phyloP scores from a whole-genome alignment of 1,140 invertebrate genomes.

The Micrasema longulum region DNA sequence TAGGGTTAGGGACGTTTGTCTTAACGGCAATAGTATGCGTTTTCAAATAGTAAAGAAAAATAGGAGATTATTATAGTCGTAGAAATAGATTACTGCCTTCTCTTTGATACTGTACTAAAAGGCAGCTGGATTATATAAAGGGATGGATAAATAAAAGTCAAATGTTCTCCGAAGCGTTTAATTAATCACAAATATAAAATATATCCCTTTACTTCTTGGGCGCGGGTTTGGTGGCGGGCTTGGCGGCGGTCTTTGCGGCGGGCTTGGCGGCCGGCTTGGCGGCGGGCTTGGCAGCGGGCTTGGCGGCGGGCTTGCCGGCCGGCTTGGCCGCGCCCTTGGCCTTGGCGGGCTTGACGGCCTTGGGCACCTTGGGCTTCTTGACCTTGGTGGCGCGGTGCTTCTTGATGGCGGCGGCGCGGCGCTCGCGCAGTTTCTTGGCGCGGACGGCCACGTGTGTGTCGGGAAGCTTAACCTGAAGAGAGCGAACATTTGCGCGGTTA shows the following conservation, averaged over 20 bases:
- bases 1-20: too few species aligned
- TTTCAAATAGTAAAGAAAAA: too few species aligned
- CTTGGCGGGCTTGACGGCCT: conserved; percentile 56
- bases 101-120: too few species aligned
- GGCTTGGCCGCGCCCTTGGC: conserved; percentile 22
- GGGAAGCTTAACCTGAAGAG: conserved; percentile 69
- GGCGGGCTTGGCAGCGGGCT: conserved; percentile 16
- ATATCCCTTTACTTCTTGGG: conserved; percentile 13
- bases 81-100: too few species aligned
- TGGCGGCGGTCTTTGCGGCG: too few species aligned
- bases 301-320: conserved; percentile 3
- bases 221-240: conserved; percentile 33
- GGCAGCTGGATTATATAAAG: too few species aligned
- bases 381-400: conserved; percentile 65
- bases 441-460: conserved; percentile 65
- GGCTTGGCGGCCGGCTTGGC: conserved; percentile 46
- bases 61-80: too few species aligned
- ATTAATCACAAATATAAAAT: too few species aligned
- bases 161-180: background rate
- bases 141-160: background rate
- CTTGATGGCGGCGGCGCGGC: conserved; percentile 67
- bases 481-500: too few species aligned
- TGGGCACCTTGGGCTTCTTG: conserved; percentile 67
- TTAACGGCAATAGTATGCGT: too few species aligned
- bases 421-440: conserved; percentile 66